phyloP scores from a whole-genome alignment of 37 sponge, comb jelly and placozoan species.

The Petrosia ficiformis region DNA sequence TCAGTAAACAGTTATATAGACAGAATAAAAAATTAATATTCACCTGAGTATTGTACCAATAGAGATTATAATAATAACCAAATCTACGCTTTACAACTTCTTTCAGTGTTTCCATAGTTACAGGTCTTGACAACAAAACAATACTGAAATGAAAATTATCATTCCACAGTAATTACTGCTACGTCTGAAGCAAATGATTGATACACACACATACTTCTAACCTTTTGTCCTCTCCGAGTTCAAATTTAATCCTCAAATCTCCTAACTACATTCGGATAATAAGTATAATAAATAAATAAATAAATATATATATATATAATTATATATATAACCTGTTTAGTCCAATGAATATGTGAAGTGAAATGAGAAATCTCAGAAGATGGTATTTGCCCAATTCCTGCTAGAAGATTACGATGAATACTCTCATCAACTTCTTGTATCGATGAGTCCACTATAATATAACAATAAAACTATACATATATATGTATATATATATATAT shows the following conservation, averaged over 20 bases:
- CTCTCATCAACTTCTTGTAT: slow-evolving; percentile 32
- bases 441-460: too few relatives aligned
- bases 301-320: neutral
- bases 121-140: slow-evolving; percentile 40
- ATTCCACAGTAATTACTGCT: too few relatives aligned
- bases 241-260: slow-evolving; percentile 59
- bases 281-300: too few relatives aligned
- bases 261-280: too few relatives aligned
- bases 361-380: neutral
- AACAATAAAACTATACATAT: too few relatives aligned
- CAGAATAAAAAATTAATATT: neutral
- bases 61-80: slow-evolving; percentile 50
- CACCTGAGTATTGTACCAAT: slow-evolving; percentile 60
- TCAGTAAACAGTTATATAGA: too few relatives aligned
- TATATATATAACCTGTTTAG: neutral
- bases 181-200: neutral
- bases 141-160: slow-evolving; percentile 28
- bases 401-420: slow-evolving; percentile 45
- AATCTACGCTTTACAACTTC: slow-evolving; percentile 36
- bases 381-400: slow-evolving; percentile 29
- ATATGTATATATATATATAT: too few relatives aligned
- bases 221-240: slow-evolving; percentile 69
- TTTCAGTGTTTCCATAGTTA: slow-evolving; percentile 23
- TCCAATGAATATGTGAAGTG: slow-evolving; percentile 25
- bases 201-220: slow-evolving; percentile 8